Percentiles rank a stretch among this genome's conserved stretches.
These are phyloP conservation scores for Apteryx owenii DNA, from an alignment of 2,113 vertebrate species.

Conservation along the genomic window DNA sequence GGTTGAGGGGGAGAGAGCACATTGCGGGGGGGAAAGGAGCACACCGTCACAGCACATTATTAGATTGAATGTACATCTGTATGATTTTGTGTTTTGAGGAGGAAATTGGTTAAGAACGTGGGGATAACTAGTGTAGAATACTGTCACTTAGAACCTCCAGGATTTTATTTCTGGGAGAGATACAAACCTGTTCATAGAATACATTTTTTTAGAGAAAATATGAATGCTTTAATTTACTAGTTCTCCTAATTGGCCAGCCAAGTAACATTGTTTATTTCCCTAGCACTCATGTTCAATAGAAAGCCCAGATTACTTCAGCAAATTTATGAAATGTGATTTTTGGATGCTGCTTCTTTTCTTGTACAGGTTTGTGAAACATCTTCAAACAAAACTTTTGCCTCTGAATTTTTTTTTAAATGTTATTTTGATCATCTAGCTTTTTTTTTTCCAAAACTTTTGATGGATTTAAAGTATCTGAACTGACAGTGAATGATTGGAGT, in stretches of 20 bases:
- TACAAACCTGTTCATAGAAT: neutral
- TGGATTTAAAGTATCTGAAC: conserved; percentile 26
- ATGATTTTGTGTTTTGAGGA: neutral
- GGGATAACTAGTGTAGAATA: neutral
- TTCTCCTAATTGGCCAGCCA: neutral
- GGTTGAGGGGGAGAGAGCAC: no score
- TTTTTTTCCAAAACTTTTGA: conserved; percentile 11
- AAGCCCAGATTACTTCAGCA: conserved; percentile 40
- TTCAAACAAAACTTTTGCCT: neutral
- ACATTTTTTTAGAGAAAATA: conserved; percentile 31
- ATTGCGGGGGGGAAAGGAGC: no score
- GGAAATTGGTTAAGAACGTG: neutral
- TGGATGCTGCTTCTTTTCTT: neutral
- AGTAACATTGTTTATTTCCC: conserved; percentile 30
- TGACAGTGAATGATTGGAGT: conserved; percentile 30
- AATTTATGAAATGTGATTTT: conserved; percentile 26
- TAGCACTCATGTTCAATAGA: neutral
- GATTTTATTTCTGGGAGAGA: neutral
- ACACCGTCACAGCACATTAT: no score
- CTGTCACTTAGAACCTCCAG: neutral
- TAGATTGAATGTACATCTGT: neutral
- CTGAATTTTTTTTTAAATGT: neutral
- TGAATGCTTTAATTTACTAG: conserved; percentile 6
- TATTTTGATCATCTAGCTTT: neutral
- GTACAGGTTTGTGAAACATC: neutral